Percentiles rank a stretch among this genome's conserved stretches.
phyloP scores from a whole-genome alignment of 1,140 invertebrate genomes.

The Trichogramma pretiosum region DNA sequence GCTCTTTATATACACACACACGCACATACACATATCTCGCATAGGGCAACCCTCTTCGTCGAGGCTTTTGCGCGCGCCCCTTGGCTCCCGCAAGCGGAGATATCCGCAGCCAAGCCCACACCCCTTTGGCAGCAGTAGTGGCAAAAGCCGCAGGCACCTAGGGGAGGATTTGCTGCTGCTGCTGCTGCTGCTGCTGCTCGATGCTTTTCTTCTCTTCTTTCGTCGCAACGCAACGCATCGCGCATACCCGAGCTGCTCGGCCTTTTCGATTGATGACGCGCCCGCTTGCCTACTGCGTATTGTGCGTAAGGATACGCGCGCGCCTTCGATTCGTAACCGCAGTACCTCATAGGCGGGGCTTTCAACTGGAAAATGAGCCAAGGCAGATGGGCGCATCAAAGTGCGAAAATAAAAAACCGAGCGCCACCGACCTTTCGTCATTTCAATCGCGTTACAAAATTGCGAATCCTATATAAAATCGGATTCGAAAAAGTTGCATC shows the following conservation, averaged over 20 bases:
- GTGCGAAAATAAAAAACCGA: not conserved
- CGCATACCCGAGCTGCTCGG: slow-evolving; percentile 5
- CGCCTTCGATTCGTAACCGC: slow-evolving; percentile 4
- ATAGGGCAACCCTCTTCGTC: not conserved
- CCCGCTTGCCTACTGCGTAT: too few species aligned
- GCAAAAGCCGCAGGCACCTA: not conserved
- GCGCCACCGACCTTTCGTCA: slow-evolving; percentile 11
- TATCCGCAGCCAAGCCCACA: too few species aligned
- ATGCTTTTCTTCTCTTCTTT: not conserved
- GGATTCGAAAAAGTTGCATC: too few species aligned
- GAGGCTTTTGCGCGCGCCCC: too few species aligned
- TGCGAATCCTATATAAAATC: too few species aligned
- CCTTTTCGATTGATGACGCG: too few species aligned
- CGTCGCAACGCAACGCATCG: not conserved
- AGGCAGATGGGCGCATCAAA: too few species aligned
- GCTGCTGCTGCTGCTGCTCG: too few species aligned
- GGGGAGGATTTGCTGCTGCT: slow-evolving; percentile 7
- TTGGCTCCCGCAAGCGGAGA: too few species aligned
- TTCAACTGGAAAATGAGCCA: slow-evolving; percentile 14
- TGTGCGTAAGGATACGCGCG: slow-evolving; percentile 3
- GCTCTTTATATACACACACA: too few species aligned
- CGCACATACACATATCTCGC: not conserved
- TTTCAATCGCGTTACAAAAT: too few species aligned
- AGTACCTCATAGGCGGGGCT: slow-evolving; percentile 11
- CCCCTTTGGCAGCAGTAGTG: too few species aligned